phyloP scores from a whole-genome alignment of 2,797 vertebrate genomes.

The Scarus forsteni region DNA sequence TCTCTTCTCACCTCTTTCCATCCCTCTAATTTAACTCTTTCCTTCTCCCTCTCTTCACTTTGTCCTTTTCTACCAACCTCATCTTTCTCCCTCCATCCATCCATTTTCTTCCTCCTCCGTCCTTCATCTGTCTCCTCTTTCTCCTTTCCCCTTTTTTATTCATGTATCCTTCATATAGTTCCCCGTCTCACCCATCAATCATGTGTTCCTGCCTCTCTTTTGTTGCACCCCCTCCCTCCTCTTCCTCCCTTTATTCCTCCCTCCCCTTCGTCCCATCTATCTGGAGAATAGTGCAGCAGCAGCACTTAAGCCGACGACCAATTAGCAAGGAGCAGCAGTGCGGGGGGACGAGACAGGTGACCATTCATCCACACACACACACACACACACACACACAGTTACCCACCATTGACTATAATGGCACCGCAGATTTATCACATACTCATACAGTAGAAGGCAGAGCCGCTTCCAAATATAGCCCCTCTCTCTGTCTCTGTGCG shows the following conservation, averaged over 20 bases:
- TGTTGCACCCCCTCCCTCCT: background rate
- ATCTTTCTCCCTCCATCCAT: background rate
- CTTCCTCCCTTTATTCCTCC: constrained; percentile 17
- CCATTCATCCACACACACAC: constrained; percentile 70
- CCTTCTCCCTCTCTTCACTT: no score
- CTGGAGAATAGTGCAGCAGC: constrained; percentile 78
- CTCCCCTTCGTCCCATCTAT: constrained; percentile 60
- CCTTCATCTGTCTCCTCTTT: constrained; percentile 3
- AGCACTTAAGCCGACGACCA: constrained; percentile 80
- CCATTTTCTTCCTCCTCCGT: no score
- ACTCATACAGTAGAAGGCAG: constrained; percentile 68
- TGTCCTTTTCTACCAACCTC: no score
- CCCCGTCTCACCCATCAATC: constrained; percentile 50
- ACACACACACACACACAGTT: constrained; percentile 25
- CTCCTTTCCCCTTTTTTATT: constrained; percentile 31
- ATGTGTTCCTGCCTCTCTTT: constrained; percentile 13
- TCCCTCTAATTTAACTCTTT: background rate
- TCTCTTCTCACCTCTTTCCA: no score
- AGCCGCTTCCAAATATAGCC: constrained; percentile 77
- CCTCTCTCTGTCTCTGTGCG: constrained; percentile 47
- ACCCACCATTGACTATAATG: constrained; percentile 62
- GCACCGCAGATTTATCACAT: constrained; percentile 78
- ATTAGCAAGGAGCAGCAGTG: constrained; percentile 75
- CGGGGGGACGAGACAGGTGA: constrained; percentile 65
- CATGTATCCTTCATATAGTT: constrained; percentile 42